Evolutionary conservation across 2,888 invertebrate genomes (phyloP).

Genomic region (Flabesymbios commensalis): DNA sequence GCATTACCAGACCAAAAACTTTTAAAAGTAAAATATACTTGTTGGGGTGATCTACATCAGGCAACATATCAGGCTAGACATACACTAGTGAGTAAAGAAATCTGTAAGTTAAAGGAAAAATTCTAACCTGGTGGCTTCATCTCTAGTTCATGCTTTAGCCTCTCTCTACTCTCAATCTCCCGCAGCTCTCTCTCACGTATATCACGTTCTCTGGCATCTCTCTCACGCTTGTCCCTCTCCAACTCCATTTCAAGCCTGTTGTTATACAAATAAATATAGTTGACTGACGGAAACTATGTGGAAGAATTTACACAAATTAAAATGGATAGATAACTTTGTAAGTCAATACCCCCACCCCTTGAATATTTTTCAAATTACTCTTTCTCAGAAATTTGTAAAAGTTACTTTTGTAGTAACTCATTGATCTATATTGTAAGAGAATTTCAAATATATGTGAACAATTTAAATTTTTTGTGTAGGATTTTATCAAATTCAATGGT

Average conservation of each 20-base stretch:
- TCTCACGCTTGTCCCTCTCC: constrained; percentile 73
- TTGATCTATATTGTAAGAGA: too few relatives aligned
- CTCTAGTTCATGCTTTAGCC: constrained; percentile 83
- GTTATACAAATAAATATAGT: not conserved
- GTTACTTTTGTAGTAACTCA: too few relatives aligned
- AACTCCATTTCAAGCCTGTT: constrained; percentile 66
- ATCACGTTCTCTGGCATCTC: constrained; percentile 58
- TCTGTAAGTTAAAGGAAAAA: not conserved
- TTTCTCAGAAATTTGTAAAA: too few relatives aligned
- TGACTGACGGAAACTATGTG: not conserved
- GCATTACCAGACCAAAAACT: too few relatives aligned
- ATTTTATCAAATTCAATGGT: too few relatives aligned
- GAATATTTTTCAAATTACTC: too few relatives aligned
- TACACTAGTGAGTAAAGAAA: not conserved
- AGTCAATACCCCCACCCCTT: not conserved
- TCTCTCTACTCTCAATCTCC: constrained; percentile 76
- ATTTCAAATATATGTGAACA: too few relatives aligned
- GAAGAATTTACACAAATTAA: not conserved
- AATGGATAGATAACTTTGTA: not conserved
- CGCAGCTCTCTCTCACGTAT: constrained; percentile 66
- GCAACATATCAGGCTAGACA: too few relatives aligned
- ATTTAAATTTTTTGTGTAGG: too few relatives aligned
- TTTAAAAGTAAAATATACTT: too few relatives aligned
- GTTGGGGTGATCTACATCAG: too few relatives aligned
- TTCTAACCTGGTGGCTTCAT: constrained; percentile 63